Conservation (phyloP, 2,113 vertebrate genomes). For the Menura novaehollandiae region DNA sequence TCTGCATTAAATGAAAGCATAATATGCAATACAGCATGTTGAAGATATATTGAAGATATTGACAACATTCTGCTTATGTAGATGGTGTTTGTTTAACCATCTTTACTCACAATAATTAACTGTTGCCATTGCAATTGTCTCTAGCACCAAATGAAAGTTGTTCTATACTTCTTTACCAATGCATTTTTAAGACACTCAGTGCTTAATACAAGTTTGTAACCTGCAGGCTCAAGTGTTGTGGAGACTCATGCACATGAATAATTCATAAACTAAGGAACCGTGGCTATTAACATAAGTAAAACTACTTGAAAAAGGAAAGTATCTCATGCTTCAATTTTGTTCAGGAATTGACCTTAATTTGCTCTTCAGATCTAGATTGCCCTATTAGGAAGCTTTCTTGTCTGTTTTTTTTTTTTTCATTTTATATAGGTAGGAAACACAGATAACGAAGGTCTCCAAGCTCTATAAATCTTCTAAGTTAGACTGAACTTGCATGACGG, state of each 20-base stretch:
- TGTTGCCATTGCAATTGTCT: not conserved
- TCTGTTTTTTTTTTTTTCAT: not conserved
- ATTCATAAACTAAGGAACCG: not conserved
- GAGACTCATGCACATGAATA: constrained; percentile 6
- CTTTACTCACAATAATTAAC: not conserved
- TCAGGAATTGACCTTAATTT: constrained; percentile 36
- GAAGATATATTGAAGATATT: not conserved
- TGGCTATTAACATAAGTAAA: constrained; percentile 22
- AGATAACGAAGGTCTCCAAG: not conserved
- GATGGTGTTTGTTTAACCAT: not conserved
- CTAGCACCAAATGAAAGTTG: not conserved
- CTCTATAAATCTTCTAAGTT: not conserved
- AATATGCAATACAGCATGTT: not conserved
- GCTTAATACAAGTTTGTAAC: not conserved
- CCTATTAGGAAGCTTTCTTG: not conserved
- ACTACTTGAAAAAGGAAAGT: not conserved
- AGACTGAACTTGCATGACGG: not conserved
- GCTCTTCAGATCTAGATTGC: not conserved
- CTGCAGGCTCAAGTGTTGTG: not conserved
- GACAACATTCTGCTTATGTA: not conserved
- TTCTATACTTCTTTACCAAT: not conserved
- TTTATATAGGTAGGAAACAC: not conserved
- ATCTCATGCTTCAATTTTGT: not conserved
- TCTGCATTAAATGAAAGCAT: not conserved
- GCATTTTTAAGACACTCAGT: not conserved